Percentiles rank a stretch among this genome's conserved stretches.
Evolutionary conservation across 1,140 invertebrate species (phyloP).

Genomic region (Neodiprion lecontei): DNA sequence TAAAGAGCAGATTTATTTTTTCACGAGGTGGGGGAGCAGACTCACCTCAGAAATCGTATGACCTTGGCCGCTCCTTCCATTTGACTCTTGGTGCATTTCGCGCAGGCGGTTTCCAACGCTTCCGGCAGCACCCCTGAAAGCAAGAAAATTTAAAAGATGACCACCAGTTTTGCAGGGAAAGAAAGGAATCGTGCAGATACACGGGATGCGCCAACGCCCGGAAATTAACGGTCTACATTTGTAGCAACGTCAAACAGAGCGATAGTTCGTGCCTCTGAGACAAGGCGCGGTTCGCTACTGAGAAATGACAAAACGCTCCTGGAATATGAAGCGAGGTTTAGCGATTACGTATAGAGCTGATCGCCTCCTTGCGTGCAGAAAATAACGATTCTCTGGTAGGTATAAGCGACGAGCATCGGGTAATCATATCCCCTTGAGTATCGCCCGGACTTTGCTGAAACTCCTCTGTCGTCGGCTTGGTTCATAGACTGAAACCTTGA

Average conservation of each 20-base stretch:
- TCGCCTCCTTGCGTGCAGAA: not conserved
- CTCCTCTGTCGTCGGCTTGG: no score
- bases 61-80: conserved; percentile 41
- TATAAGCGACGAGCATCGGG: no score
- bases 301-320: not conserved
- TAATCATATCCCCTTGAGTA: no score
- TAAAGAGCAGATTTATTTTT: no score
- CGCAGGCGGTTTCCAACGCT: conserved; percentile 45
- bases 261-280: not conserved
- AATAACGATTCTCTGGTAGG: no score
- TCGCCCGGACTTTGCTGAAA: no score
- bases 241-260: not conserved
- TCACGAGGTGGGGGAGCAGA: not conserved
- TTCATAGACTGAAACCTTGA: no score
- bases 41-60: conserved; percentile 39
- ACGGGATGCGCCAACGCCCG: not conserved
- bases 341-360: not conserved
- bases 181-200: not conserved
- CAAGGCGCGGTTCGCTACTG: not conserved
- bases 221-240: conserved; percentile 13
- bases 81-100: conserved; percentile 50
- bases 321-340: not conserved
- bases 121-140: conserved; percentile 44
- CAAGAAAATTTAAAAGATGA: not conserved
- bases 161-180: no score